These are phyloP conservation scores for Samia ricini DNA, from an alignment of 1,140 invertebrate genomes.

Conservation along the genomic window DNA sequence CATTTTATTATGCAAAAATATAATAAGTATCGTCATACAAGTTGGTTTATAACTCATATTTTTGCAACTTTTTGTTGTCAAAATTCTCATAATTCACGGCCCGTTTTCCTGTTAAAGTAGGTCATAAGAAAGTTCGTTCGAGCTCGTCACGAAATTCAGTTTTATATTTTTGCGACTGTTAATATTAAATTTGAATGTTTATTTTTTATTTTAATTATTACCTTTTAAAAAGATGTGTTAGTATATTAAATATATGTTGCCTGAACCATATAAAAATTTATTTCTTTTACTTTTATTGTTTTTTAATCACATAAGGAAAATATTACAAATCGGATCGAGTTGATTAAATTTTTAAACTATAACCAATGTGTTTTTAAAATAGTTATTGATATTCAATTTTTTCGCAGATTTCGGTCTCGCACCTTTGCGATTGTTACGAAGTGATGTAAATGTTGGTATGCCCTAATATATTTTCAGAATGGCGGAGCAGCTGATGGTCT, in stretches of 20 bases:
- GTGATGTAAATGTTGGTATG: neutral
- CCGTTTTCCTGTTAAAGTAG: conserved; percentile 5
- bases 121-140: conserved; percentile 4
- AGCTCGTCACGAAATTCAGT: neutral
- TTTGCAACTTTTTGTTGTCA: conserved; percentile 2
- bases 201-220: neutral
- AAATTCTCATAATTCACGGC: conserved; percentile 5
- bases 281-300: too few relatives aligned
- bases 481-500: conserved; percentile 92
- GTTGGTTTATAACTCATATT: conserved; percentile 4
- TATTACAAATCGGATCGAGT: too few relatives aligned
- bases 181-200: neutral
- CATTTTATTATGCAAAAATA: neutral
- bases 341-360: too few relatives aligned
- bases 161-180: neutral
- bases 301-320: too few relatives aligned
- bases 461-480: conserved; percentile 78
- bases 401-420: too few relatives aligned
- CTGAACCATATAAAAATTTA: too few relatives aligned
- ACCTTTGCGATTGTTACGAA: too few relatives aligned
- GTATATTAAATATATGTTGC: too few relatives aligned
- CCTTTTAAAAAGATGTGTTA: neutral
- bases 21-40: neutral
- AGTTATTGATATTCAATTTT: too few relatives aligned
- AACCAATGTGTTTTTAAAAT: too few relatives aligned